Conservation (phyloP, 2,113 vertebrate genomes). For the Microcebus ravelobensis region DNA sequence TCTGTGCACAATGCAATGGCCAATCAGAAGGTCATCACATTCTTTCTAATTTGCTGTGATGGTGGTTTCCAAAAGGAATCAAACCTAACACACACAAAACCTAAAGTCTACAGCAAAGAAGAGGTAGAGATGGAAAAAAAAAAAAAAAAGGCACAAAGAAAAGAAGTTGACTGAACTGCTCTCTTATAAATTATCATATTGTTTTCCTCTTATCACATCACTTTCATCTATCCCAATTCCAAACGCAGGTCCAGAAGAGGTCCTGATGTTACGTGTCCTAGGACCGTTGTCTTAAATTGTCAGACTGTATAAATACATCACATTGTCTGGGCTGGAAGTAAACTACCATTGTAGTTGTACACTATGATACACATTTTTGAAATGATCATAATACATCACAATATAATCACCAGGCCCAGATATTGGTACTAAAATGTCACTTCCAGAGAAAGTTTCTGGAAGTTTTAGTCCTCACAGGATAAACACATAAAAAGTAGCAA, state of each 20-base stretch:
- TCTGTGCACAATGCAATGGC: neutral
- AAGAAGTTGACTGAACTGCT: neutral
- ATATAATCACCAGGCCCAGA: neutral
- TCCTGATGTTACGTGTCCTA: neutral
- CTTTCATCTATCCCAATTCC: neutral
- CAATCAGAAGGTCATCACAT: constrained; percentile 55
- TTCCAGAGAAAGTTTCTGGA: constrained; percentile 14
- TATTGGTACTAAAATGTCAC: neutral
- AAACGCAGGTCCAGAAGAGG: neutral
- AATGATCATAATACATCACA: neutral
- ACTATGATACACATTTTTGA: neutral
- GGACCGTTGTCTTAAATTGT: neutral
- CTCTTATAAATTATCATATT: neutral
- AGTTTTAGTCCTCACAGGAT: neutral
- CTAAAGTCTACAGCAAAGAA: constrained; percentile 15
- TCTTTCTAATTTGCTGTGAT: constrained; percentile 40
- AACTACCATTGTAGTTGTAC: neutral
- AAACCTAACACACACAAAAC: neutral
- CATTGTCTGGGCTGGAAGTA: neutral
- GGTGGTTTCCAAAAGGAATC: constrained; percentile 56
- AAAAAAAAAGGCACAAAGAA: neutral
- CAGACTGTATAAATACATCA: neutral
- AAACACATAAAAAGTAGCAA: neutral
- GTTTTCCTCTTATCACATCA: neutral
- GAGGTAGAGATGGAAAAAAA: neutral